A percentile compares a stretch with the other conserved stretches of the same genome.
Evolutionary conservation across 2,797 vertebrate species (phyloP).

Genomic region (Danionella dracula): DNA sequence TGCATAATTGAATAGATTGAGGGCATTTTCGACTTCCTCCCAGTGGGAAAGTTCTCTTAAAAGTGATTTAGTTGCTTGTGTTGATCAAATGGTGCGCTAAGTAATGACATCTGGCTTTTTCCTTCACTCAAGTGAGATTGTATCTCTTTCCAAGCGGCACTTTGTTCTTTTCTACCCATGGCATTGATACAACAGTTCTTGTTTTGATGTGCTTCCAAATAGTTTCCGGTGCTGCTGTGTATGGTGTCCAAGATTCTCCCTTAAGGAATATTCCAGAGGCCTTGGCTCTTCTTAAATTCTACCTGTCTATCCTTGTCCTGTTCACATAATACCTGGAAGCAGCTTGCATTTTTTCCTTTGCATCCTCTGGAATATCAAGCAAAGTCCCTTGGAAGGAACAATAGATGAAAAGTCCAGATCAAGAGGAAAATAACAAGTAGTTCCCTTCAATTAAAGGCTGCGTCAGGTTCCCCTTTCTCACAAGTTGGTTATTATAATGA

Average conservation of each 20-base stretch:
- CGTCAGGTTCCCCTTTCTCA: too few species aligned
- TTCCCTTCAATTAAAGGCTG: neutral
- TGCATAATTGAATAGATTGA: conserved; percentile 25
- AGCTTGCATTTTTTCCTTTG: conserved; percentile 34
- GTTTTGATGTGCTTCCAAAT: conserved; percentile 60
- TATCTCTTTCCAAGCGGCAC: neutral
- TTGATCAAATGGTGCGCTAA: neutral
- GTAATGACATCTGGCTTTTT: neutral
- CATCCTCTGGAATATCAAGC: conserved; percentile 61
- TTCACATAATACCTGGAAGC: conserved; percentile 52
- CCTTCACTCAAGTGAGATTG: neutral
- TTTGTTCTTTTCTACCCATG: conserved; percentile 35
- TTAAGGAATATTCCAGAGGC: conserved; percentile 48
- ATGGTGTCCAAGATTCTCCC: conserved; percentile 48
- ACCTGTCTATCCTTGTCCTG: conserved; percentile 40
- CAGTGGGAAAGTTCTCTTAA: neutral
- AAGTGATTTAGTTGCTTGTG: neutral
- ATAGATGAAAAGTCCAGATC: conserved; percentile 40
- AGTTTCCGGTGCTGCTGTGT: conserved; percentile 55
- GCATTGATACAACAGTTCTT: conserved; percentile 39
- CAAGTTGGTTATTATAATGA: too few species aligned
- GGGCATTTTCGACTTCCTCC: neutral
- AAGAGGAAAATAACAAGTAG: conserved; percentile 11
- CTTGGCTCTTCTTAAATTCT: conserved; percentile 24
- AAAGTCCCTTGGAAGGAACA: conserved; percentile 53